Conservation (phyloP, 2,113 vertebrate genomes). For the Nanorana parkeri region DNA sequence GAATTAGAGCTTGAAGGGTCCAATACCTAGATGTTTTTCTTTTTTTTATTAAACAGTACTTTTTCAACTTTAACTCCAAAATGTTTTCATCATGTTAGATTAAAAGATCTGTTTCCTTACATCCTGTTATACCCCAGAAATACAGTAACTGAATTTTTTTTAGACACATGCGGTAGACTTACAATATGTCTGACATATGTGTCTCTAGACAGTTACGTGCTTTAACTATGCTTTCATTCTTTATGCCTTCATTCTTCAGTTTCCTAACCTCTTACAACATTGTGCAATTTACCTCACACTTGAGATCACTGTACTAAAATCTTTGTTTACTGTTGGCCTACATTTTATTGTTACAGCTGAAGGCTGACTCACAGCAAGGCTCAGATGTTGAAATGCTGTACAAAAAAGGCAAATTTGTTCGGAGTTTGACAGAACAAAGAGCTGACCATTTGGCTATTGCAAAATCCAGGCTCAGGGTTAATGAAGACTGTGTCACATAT, state of each 20-base stretch:
- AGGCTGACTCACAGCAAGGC: conserved; percentile 25
- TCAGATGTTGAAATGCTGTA: conserved; percentile 26
- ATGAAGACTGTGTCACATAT: neutral
- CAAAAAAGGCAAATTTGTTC: neutral
- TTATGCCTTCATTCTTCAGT: conserved; percentile 11
- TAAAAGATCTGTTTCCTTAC: conserved; percentile 31
- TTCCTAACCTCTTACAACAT: conserved; percentile 37
- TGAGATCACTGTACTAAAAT: conserved; percentile 29
- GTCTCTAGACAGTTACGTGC: conserved; percentile 42
- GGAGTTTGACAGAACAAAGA: conserved; percentile 18
- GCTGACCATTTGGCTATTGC: neutral
- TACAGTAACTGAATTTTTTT: conserved; percentile 22
- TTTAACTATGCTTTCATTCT: conserved; percentile 21
- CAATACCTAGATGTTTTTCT: neutral
- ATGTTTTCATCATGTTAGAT: conserved; percentile 43
- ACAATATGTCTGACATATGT: conserved; percentile 39
- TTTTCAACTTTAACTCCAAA: conserved; percentile 18
- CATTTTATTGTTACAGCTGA: conserved; percentile 54
- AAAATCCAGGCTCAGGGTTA: neutral
- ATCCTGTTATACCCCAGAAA: conserved; percentile 30
- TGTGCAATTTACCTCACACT: conserved; percentile 31
- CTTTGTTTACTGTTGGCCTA: conserved; percentile 43
- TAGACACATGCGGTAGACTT: neutral
- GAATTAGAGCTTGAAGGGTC: too few species aligned
- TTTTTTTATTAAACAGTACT: conserved; percentile 7